Base-by-base conservation (phyloP, 1,140 invertebrate genomes). In the Hylaeus anthracinus region DNA sequence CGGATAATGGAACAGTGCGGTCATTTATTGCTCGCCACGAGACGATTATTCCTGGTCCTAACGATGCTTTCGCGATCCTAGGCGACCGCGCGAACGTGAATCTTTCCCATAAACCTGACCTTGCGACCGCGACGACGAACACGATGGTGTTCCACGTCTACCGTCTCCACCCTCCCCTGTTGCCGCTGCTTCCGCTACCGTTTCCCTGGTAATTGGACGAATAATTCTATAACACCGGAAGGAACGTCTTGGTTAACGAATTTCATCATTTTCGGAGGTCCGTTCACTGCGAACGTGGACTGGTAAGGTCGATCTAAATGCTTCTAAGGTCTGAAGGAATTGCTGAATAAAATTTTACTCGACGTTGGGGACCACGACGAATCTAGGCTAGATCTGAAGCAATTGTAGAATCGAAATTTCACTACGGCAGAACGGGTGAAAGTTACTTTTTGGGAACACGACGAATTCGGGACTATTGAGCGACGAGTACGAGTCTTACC, bases 211-310 rank as follows among this genome's bases (percentile, higher is more conserved):
- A 82, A 84, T 87, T 85, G 26, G 74, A 70, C 1, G 81, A 78
- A 74, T 87, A 86, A 79, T 88, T 89, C 88, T 88, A 51, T 10
- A 83, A 86, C 76, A 79, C 4, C 15, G 41, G 3, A 80, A 79
- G 60, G 61, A 65, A 76, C 63, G 10, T 26, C 63, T 5, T 12
- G 26, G 63, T 70, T 76, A 67, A 69, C 55, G 55, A 58, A 58
- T 14, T 37, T 41, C 3, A 26, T 26, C 26, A 26, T 48, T 48
- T 15, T 51, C n/a, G 0, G 39, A 56, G 26, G 26, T 26, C 45
- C 1, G 8, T 48, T 48, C 8, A 2, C 2, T 48, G 5, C 45
- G 45, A 48, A 1, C 45, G 45, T 48, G 45, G 8, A 5, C 2
- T 48, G 0, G 8, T 26, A 26, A 26, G 26, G 26, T 26, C 26